Evolutionary conservation across 2,888 invertebrate genomes (phyloP), one percentile per base, ranked within the genome.

Genomic region (Thumatha senex): DNA sequence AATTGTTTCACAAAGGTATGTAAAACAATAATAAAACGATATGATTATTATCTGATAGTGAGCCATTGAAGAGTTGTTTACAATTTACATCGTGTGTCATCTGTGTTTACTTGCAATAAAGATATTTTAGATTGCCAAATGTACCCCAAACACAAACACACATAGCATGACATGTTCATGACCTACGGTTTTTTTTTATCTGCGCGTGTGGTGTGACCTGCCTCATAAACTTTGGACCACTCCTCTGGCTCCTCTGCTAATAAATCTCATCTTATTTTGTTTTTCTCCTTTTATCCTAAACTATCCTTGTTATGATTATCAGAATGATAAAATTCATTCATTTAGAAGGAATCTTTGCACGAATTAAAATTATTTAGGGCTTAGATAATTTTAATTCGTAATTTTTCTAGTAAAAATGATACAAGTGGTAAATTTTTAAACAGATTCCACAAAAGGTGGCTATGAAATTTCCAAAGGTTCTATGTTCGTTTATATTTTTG

Each of bases 1-100:
- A 63, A 76, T 80, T 82, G 81, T 79, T 84, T 82, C 78, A 67
- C 65, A 63, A 77, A 86, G 87, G 86, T 86, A 80, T 73, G 79
- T 79, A 67, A 74, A 76, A 77, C 77, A 78, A 77, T 77, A 78
- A 78, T 79, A 72, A 60, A 66, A 40, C 41, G 33, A 48, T 10
- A 47, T 54, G 59, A 61, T 64, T 63, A 61, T 58, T 56, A 44
- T 54, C 58, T 54, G 11, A 52, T 67, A 67, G 52, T 67, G 55
- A 51, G 50, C 54, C 58, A 67, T 64, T 60, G 52, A 63, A 54
- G 45, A 29, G 45, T 44, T 59, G 61, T 4, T 24, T 24, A 24
- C 18, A 24, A 24, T 57, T 63, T 67, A 59, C 51, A 47, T 54
- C 56, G 40, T 55, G 54, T 41, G 51, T 44, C 18, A 51, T 54